phyloP scores from a whole-genome alignment of 2,113 vertebrate genomes.

The Eulemur rufifrons region DNA sequence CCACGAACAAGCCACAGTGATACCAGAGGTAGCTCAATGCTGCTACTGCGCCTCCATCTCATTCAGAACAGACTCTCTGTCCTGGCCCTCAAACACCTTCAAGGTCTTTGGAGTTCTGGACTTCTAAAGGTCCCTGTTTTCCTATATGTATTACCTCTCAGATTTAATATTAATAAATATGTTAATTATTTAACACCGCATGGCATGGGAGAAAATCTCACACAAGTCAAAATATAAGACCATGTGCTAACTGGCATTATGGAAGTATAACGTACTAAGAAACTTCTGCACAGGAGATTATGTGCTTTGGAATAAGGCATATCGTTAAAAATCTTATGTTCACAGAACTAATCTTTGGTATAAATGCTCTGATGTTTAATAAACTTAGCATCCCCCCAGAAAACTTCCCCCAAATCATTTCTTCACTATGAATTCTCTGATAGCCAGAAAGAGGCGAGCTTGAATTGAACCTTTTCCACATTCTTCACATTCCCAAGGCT shows the following conservation, averaged over 20 bases:
- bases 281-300: background rate
- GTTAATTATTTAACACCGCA: background rate
- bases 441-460: background rate
- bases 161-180: background rate
- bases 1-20: background rate
- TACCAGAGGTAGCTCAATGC: background rate
- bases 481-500: background rate
- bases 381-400: background rate
- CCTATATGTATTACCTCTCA: background rate
- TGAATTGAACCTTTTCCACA: background rate
- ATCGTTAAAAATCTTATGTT: background rate
- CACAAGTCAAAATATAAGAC: background rate
- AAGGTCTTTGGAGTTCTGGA: background rate
- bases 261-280: background rate
- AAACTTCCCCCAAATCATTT: background rate
- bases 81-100: background rate
- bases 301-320: background rate
- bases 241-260: background rate
- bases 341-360: background rate
- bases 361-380: background rate
- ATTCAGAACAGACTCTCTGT: background rate
- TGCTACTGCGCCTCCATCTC: background rate
- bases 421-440: background rate
- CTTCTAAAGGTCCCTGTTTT: background rate
- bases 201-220: background rate